These are phyloP conservation scores for Abscondita cerata DNA, from an alignment of 2,888 invertebrate genomes.

Conservation along the genomic window DNA sequence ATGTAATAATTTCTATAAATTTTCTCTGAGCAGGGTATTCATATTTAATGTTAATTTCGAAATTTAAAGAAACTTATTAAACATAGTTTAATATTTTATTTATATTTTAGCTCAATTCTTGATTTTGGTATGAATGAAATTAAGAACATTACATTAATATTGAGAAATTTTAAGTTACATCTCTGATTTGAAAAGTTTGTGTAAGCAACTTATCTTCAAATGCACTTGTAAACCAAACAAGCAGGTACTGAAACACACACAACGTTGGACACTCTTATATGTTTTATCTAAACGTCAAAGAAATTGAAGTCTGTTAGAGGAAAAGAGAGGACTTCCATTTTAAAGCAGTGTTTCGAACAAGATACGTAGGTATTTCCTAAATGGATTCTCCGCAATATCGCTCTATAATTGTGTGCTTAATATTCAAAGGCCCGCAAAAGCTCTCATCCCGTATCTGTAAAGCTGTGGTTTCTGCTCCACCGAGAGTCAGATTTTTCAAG, in stretches of 20 bases:
- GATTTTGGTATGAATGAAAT: no score
- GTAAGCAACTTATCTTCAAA: no score
- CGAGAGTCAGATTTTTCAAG: slow-evolving; percentile 31
- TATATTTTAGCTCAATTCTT: no score
- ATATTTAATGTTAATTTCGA: not conserved
- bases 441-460: slow-evolving; percentile 36
- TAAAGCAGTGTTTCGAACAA: slow-evolving; percentile 17
- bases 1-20: no score
- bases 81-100: no score
- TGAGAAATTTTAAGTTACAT: no score
- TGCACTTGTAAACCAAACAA: slow-evolving; percentile 16
- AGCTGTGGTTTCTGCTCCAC: slow-evolving; percentile 32
- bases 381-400: slow-evolving; percentile 31
- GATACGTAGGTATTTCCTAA: slow-evolving; percentile 21
- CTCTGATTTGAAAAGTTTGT: no score
- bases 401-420: slow-evolving; percentile 43
- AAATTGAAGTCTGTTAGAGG: slow-evolving; percentile 3
- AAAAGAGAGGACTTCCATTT: slow-evolving; percentile 12
- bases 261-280: slow-evolving; percentile 12
- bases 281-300: slow-evolving; percentile 16
- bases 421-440: slow-evolving; percentile 43
- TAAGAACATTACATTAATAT: no score
- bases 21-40: not conserved
- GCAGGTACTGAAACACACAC: slow-evolving; percentile 25
- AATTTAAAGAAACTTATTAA: no score